These are phyloP conservation scores for Aelia acuminata DNA, from an alignment of 2,888 invertebrate genomes.

Conservation along the genomic window DNA sequence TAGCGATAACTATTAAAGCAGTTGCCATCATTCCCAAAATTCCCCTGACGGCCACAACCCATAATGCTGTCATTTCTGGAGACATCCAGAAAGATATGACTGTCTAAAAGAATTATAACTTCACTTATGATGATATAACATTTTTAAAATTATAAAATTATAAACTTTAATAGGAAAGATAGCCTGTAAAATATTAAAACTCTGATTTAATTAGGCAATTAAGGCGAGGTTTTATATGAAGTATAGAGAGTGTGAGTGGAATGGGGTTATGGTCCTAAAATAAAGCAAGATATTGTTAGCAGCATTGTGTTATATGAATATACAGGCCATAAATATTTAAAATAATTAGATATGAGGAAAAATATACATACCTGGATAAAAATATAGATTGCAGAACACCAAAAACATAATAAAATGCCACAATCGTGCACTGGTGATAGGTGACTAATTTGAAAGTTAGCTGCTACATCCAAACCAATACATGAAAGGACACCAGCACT, in stretches of 20 bases:
- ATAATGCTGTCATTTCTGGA: constrained; percentile 67
- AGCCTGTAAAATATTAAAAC: neutral
- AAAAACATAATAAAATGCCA: constrained; percentile 75
- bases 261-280: too few species aligned
- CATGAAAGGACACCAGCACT: constrained; percentile 72
- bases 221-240: neutral
- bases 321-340: neutral
- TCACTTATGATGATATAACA: neutral
- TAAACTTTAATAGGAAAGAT: neutral
- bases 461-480: constrained; percentile 74
- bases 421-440: constrained; percentile 73
- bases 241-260: neutral
- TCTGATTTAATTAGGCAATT: neutral
- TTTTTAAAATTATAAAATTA: neutral
- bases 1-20: constrained; percentile 67
- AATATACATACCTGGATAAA: constrained; percentile 71
- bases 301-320: neutral
- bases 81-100: constrained; percentile 69
- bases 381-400: constrained; percentile 73
- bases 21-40: constrained; percentile 67
- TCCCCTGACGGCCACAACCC: constrained; percentile 67
- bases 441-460: constrained; percentile 74
- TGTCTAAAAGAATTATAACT: constrained; percentile 67
- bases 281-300: neutral
- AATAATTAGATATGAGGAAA: neutral